phyloP scores from a whole-genome alignment of 2,888 invertebrate genomes.

The Onthophagus sagittarius region DNA sequence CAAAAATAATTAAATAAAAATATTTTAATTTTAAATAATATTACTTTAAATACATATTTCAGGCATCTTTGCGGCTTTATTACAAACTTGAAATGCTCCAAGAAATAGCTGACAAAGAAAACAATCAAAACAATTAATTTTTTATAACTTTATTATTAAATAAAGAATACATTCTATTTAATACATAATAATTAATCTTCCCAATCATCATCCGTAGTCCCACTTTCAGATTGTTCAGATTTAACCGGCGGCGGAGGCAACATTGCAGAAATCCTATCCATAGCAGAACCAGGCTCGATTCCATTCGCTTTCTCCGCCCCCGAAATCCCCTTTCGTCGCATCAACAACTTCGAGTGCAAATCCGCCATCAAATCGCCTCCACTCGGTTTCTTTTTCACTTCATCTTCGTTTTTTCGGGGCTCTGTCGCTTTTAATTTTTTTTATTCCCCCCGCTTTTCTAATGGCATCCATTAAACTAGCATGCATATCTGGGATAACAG shows the following conservation, averaged over 20 bases:
- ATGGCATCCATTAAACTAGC: conserved; percentile 88
- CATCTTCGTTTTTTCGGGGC: conserved; percentile 36
- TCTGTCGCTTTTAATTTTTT: conserved; percentile 62
- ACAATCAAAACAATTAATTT: neutral
- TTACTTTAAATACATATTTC: conserved; percentile 9
- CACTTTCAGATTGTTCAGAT: conserved; percentile 42
- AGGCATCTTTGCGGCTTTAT: conserved; percentile 33
- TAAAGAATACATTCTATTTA: neutral
- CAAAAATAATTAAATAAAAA: no score
- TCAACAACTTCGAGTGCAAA: conserved; percentile 77
- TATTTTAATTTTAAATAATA: conserved; percentile 10
- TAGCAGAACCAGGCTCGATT: conserved; percentile 47
- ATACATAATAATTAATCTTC: conserved; percentile 43
- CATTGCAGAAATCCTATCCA: conserved; percentile 71
- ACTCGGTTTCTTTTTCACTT: neutral
- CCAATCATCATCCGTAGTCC: conserved; percentile 63
- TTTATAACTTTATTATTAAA: no score
- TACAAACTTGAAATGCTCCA: conserved; percentile 16
- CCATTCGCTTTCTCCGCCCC: conserved; percentile 55
- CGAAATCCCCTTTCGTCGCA: conserved; percentile 81
- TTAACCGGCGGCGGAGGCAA: conserved; percentile 68
- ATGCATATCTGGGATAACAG: conserved; percentile 52
- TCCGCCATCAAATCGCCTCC: conserved; percentile 87
- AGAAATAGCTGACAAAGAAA: neutral
- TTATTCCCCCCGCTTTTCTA: conserved; percentile 79